Evolutionary conservation across 2,888 invertebrate species (phyloP), one percentile per base, ranked within the genome.

Genomic region (Noctua pronuba): DNA sequence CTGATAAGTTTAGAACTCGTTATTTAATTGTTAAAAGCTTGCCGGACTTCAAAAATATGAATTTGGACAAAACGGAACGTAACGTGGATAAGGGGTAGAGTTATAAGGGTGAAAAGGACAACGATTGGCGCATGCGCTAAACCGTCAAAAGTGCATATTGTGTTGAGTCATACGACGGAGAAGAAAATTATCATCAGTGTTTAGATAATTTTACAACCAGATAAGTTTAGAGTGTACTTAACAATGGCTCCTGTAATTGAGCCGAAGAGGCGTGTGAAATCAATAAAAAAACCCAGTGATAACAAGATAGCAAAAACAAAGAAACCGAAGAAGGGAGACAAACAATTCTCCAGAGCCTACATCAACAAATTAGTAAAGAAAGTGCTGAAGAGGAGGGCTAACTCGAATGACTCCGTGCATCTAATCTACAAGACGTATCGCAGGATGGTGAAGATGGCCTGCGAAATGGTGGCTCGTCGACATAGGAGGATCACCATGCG

Each of bases 51-150:
- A 18, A 60, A 60, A 44, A 7, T 31, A 64, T 16, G 0, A 52
- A 38, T 44, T 44, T 55, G 2, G 28, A 60, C 4, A 78, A 77
- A 83, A 83, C 58, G 84, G 58, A 81, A 81, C 81, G 81, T 24
- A 58, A 52, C 16, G 28, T 35, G 21, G 10, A 21, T 71, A 44
- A 68, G 62, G 55, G 71, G 71, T 71, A 35, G 67, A 44, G 49
- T 46, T 66, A 81, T 52, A 68, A 24, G 78, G 41, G 72, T 55
- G 77, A 83, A 31, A 66, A 58, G 28, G 79, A 81, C 46, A 62
- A 64, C 71, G 16, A 41, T 66, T 72, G 71, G 64, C 81, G 81
- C 81, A 81, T 81, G 81, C 81, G 81, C 58, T 41, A 44, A 35
- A 24, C 41, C n/a, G 28, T 77, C n/a, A 2, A 60, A 28, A 21